Base-by-base conservation (phyloP, 1,140 invertebrate genomes). In the Paralvinella palmiformis region DNA sequence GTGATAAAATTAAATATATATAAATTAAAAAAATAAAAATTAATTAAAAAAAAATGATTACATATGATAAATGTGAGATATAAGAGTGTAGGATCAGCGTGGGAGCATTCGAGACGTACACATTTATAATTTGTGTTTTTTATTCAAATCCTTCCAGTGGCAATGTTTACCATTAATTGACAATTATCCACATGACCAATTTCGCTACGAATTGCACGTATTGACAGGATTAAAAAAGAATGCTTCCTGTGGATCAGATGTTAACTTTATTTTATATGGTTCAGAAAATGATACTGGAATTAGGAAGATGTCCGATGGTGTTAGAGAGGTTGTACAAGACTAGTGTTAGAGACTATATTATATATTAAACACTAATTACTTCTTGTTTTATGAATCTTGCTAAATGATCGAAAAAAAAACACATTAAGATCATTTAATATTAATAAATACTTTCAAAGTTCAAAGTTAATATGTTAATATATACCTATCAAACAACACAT, bases 251-350 rank as follows among this genome's bases (percentile, higher is more conserved):
- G 52, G 27, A n/a, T 41, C 66, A 1, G 48, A 67, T 17, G 52
- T 67, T 7, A 67, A 53, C 63, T 41, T 66, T 48, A 20, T 35
- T 17, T 13, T 67, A 6, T 37, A 27, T 35, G 66, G 66, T 22
- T 44, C 37, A 22, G 53, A 67, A 20, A 32, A 36, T 10, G 55
- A 35, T 20, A 59, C 63, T 17, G 55, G 48, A 27, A 22, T 60
- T 20, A 24, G 44, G 17, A 3, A 13, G 15, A 41, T 67, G 5
- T 29, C 36, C n/a, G 66, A 67, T 66, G 55, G 58, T 0, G 59
- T 53, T 48, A 24, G 69, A 36, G 62, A 69, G 55, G 58, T 71
- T 27, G 45, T n/a, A n/a, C n/a, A n/a, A n/a, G n/a, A n/a, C n/a
- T n/a, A n/a, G n/a, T n/a, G n/a, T n/a, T n/a, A n/a, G n/a, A n/a